These are phyloP conservation scores for Lepus oiostolus DNA, from an alignment of 2,797 vertebrate species.

Conservation along the genomic window DNA sequence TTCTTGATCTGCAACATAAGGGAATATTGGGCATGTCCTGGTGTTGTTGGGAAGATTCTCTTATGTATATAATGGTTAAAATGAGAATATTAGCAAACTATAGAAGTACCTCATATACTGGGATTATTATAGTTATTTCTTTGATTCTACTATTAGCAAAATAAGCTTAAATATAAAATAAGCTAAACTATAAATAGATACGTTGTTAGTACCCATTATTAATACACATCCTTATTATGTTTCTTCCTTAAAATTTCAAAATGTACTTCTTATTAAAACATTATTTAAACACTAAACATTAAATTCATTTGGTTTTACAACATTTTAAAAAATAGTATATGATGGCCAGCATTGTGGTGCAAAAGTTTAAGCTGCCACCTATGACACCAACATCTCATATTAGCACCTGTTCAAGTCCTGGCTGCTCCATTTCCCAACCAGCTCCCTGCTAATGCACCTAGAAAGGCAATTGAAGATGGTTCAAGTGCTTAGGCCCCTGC, in stretches of 20 bases:
- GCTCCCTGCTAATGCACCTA: too few species aligned
- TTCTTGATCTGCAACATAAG: neutral
- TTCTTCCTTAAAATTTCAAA: conserved; percentile 25
- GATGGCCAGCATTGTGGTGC: too few species aligned
- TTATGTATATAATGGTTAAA: neutral
- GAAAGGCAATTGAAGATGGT: too few species aligned
- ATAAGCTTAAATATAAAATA: neutral
- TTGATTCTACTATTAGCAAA: neutral
- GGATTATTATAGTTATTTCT: neutral
- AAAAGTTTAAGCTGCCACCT: neutral
- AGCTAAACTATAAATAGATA: too few species aligned
- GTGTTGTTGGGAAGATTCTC: neutral
- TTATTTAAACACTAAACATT: too few species aligned
- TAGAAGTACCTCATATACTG: neutral
- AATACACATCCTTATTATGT: neutral
- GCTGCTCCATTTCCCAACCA: too few species aligned
- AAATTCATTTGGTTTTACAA: too few species aligned
- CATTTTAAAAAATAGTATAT: too few species aligned
- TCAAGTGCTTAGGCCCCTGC: too few species aligned
- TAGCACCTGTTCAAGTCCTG: too few species aligned
- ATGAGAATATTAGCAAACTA: neutral
- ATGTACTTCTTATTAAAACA: neutral
- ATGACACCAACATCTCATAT: neutral
- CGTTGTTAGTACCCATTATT: neutral
- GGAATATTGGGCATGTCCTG: neutral